Percentiles rank a stretch among this genome's conserved stretches.
Conservation (phyloP, 2,797 vertebrate species). For the Trichosurus vulpecula region DNA sequence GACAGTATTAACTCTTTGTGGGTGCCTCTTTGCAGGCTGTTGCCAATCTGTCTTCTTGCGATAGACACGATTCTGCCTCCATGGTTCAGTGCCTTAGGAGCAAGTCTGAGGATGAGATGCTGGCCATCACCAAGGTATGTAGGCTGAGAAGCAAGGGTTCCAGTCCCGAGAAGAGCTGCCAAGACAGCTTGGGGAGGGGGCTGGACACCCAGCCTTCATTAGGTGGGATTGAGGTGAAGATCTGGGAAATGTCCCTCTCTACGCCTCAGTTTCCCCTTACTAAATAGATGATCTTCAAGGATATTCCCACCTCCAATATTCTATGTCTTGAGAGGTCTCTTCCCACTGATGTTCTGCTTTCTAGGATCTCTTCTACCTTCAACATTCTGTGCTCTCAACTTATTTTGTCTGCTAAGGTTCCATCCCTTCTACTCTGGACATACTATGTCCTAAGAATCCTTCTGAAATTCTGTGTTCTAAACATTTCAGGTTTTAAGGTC, state of each 20-base stretch:
- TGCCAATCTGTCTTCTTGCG: constrained; percentile 71
- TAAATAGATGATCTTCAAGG: background rate
- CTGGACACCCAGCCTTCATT: background rate
- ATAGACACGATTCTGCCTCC: constrained; percentile 67
- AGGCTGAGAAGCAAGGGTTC: background rate
- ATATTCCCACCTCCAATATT: too few relatives aligned
- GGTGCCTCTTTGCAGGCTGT: constrained; percentile 68
- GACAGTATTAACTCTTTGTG: background rate
- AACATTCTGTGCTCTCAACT: background rate
- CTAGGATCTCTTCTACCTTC: background rate
- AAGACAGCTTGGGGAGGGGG: background rate
- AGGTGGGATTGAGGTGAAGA: background rate
- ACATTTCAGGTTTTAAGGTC: background rate
- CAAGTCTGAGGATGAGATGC: constrained; percentile 76
- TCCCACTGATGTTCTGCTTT: background rate
- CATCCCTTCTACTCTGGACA: background rate
- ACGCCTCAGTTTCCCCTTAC: background rate
- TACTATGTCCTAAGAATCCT: background rate
- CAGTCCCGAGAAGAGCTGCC: background rate
- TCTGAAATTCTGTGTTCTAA: background rate
- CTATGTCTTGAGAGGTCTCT: background rate
- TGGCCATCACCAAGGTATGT: constrained; percentile 46
- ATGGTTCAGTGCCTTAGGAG: constrained; percentile 73
- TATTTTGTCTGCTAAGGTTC: background rate
- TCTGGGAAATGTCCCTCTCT: background rate